Base-by-base conservation (phyloP, 2,888 invertebrate species). In the Tinea semifulvella region DNA sequence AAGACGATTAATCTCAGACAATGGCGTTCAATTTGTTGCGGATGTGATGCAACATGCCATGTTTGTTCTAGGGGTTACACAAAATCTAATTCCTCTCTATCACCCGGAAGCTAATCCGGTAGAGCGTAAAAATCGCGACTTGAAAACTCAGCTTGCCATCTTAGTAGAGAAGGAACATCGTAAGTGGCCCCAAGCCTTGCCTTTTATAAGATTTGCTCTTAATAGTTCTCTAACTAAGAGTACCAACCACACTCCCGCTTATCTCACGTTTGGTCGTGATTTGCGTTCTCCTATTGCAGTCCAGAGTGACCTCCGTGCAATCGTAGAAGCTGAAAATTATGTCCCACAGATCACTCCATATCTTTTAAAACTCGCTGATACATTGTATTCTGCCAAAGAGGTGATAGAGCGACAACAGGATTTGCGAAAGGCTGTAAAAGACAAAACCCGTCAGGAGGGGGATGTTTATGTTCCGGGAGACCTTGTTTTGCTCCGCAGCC, bases 201-300 rank as follows among this genome's bases (percentile, higher is more conserved):
- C 64, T 0, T 44, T 52, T 1, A 60, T 68, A 1, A 47, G 68
- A 0, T 72, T 68, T 44, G 62, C 65, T 0, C 62, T 68, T 56
- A 71, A 70, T 35, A 57, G 62, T 0, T 53, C 56, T 0, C 26
- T 19, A 6, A 56, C 57, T 31, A 10, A 2, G n/a, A 48, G 20
- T 7, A 56, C 53, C 0, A 49, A 45, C 0, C 39, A 20, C 5
- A 49, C 51, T 0, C 52, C 56, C 0, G 57, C 55, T 0, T 58
- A 52, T 11, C 43, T 56, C 0, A 54, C 52, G 0, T 57, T 57
- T 26, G 56, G 48, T 4, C 31, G 53, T 18, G 53, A 59, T 28
- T 16, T 57, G 1, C 14, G 51, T 4, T 50, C 53, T 2, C 49
- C 51, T 6, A 36, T 48, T 11, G 52, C 54, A 19, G 46, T 39